Base-by-base conservation (phyloP, 2,888 invertebrate genomes). In the Cacoxenus indagator region DNA sequence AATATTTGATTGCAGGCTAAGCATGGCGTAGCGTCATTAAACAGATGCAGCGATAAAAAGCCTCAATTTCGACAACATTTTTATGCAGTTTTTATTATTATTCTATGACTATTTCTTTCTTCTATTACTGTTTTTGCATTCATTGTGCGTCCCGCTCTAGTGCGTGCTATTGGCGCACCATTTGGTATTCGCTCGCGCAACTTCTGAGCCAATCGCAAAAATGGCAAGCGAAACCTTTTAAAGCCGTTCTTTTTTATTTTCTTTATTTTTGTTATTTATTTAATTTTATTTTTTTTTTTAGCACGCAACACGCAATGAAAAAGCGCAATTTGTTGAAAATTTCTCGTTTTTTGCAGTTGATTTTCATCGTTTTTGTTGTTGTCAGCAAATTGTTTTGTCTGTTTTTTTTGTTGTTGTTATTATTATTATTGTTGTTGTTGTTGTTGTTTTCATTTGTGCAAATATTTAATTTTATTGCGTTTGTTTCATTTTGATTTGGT, bases 241-340 rank as follows among this genome's bases (percentile, higher is more conserved):
- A 64, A 67, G 67, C 27, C 43, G 55, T 45, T 67, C 59, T 29
- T 43, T 27, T 29, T 26, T 72, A 73, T 74, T 72, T 31, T 43
- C 4, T 24, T 27, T 11, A 43, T 37, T 72, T 72, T 77, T 75
- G 31, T 48, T 51, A 24, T 54, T 24, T 73, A 73, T 74, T 72
- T 81, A 67, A 73, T 76, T 76, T 78, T 72, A 71, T 77, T 75
- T 9, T 24, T 6, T 17, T 31, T 43, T 26, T 55, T 45, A n/a
- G 26, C 55, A 55, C 29, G 37, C 27, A 55, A 65, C 72, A 73
- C 75, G 81, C 82, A 78, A 73, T 73, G 76, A 71, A 72, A 75
- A 78, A 75, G n/a, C 74, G 75, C 78, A 81, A 81, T 83, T 82
- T 84, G 84, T 84, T 81, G 83, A 71, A 68, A 65, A 71, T 73